Conservation (phyloP, 2,113 vertebrate genomes). For the Tragelaphus imberbis region DNA sequence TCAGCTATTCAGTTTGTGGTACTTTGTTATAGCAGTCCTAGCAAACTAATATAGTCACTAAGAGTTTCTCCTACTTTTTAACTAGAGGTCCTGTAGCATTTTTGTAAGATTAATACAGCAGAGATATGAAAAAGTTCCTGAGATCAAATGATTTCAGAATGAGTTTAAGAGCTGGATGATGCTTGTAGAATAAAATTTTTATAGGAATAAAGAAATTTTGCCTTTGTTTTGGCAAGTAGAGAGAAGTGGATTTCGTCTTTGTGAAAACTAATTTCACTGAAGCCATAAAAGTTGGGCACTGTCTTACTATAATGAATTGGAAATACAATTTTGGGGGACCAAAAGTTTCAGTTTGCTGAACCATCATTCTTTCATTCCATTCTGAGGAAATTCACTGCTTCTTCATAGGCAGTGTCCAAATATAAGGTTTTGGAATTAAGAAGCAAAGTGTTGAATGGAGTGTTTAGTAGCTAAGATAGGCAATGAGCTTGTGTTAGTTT, state of each 20-base stretch:
- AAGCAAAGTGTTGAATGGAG: not conserved
- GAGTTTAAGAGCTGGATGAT: not conserved
- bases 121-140: not conserved
- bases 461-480: not conserved
- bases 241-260: not conserved
- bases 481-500: not conserved
- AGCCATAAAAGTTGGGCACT: not conserved
- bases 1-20: not conserved
- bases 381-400: not conserved
- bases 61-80: not conserved
- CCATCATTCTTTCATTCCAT: not conserved
- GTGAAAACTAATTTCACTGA: slow-evolving; percentile 5
- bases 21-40: not conserved
- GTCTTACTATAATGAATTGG: not conserved
- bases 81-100: not conserved
- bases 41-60: not conserved
- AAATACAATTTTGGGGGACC: not conserved
- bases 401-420: not conserved
- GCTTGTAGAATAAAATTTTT: not conserved
- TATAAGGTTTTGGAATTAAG: not conserved
- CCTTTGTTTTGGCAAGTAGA: not conserved
- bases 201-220: not conserved
- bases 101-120: not conserved
- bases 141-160: not conserved
- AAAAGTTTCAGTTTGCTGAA: not conserved